A percentile compares a stretch with the other conserved stretches of the same genome.
Conservation (phyloP, 2,797 vertebrate genomes). For the Typhlichthys eigenmanni region DNA sequence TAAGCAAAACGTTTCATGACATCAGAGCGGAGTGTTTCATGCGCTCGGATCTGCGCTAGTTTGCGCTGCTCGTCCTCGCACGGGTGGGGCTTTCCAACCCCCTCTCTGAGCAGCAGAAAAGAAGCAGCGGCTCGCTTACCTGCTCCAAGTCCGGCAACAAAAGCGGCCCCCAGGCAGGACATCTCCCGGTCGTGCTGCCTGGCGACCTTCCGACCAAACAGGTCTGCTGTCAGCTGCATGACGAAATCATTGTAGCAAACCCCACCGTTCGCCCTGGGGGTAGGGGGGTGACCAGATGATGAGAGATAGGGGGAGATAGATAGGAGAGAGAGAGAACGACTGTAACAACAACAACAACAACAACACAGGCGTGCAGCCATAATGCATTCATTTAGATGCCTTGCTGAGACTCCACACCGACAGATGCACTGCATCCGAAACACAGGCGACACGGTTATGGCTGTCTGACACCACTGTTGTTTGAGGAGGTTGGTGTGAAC, state of each 20-base stretch:
- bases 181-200: slow-evolving; percentile 83
- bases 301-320: slow-evolving; percentile 6
- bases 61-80: too few relatives aligned
- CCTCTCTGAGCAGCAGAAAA: too few relatives aligned
- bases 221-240: slow-evolving; percentile 96
- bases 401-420: slow-evolving; percentile 38
- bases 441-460: not conserved
- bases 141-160: slow-evolving; percentile 87
- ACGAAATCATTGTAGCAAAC: slow-evolving; percentile 91
- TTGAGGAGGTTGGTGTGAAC: too few relatives aligned
- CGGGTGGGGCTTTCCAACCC: too few relatives aligned
- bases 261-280: slow-evolving; percentile 89
- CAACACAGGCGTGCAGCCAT: slow-evolving; percentile 19
- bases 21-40: too few relatives aligned
- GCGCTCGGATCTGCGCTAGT: too few relatives aligned
- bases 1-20: too few relatives aligned
- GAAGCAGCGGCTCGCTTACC: slow-evolving; percentile 70
- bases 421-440: not conserved
- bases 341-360: slow-evolving; percentile 18
- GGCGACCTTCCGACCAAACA: slow-evolving; percentile 83
- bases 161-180: slow-evolving; percentile 92
- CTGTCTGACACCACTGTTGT: too few relatives aligned
- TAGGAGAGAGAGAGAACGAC: slow-evolving; percentile 21
- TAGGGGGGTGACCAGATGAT: not conserved
- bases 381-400: slow-evolving; percentile 30